Base-by-base conservation (phyloP, 2,113 vertebrate genomes). In the Bubo scandiacus region DNA sequence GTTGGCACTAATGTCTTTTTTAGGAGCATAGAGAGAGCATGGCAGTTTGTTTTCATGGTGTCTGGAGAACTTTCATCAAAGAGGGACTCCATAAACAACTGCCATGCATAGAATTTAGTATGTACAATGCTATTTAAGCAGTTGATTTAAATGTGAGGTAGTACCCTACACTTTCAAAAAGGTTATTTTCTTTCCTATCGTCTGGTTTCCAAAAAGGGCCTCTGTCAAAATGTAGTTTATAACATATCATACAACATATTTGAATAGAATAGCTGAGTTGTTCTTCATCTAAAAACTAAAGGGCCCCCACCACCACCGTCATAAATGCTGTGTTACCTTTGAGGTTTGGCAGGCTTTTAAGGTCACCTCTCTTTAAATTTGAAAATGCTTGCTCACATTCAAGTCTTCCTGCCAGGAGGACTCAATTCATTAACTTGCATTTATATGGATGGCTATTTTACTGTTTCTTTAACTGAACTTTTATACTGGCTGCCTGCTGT, bases 391-490 rank as follows among this genome's bases (percentile, higher is more conserved):
- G 57, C 70, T 95, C 95, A 96, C 73, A 89, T 90, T 96, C 82
- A 94, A 79, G 72, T 94, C 88, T 84, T 95, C 68, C 87, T 96
- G 86, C 86, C 77, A 85, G 88, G 83, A 88, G 88, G 94, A 95
- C 59, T 85, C 86, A 95, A 94, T 96, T 96, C 95, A 96, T 98
- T 97, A 97, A 92, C 81, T 90, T 83, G 86, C 88, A 77, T 74
- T 96, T 96, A 73, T 49, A 52, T 34, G 88, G 66, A 71, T 74
- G 94, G 86, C 96, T 88, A 45, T 87, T 95, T 97, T 78, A 78
- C 67, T 92, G 65, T 95, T 96, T 91, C 96, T 90, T 97, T 93
- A 92, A 95, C 94, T 82, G 70, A 97, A 89, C 95, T 94, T 97
- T 75, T 71, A 81, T 78, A 49, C 52, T 71, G 79, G 77, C 92